These are phyloP conservation scores for Labeo calbasu DNA, from an alignment of 2,797 vertebrate genomes.

Conservation along the genomic window DNA sequence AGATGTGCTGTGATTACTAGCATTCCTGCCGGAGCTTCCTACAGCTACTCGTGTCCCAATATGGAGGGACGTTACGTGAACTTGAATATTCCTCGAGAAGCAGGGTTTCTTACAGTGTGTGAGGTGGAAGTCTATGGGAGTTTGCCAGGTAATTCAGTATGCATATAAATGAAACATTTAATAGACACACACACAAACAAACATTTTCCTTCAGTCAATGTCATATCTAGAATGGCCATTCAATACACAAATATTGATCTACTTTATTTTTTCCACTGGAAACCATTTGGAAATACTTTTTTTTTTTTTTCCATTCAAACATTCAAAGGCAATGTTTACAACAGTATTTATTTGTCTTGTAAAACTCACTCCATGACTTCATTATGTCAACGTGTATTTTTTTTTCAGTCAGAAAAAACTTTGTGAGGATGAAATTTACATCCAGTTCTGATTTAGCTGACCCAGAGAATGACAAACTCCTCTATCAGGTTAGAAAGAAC, in stretches of 20 bases:
- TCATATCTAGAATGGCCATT: no score
- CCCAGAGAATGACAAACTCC: not conserved
- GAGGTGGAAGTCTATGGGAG: constrained; percentile 12
- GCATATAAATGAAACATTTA: no score
- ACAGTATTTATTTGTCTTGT: not conserved
- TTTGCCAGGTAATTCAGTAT: not conserved
- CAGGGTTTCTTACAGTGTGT: not conserved
- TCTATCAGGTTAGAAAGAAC: not conserved
- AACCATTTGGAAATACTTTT: no score
- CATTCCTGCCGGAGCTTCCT: constrained; percentile 5
- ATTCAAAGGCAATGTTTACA: no score
- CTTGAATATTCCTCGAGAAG: not conserved
- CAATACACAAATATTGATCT: no score
- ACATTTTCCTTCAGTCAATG: no score
- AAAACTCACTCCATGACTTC: not conserved
- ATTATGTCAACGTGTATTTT: not conserved
- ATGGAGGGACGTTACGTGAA: constrained; percentile 34
- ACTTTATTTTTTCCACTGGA: no score
- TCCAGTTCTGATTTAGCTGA: not conserved
- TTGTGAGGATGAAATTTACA: not conserved
- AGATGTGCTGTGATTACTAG: constrained; percentile 9
- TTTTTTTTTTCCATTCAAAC: no score
- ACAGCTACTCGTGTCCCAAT: not conserved
- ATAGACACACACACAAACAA: no score
- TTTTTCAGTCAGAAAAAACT: not conserved